Evolutionary conservation across 2,888 invertebrate species (phyloP), one percentile per base, ranked within the genome.

Genomic region (Heliconius charithonia): DNA sequence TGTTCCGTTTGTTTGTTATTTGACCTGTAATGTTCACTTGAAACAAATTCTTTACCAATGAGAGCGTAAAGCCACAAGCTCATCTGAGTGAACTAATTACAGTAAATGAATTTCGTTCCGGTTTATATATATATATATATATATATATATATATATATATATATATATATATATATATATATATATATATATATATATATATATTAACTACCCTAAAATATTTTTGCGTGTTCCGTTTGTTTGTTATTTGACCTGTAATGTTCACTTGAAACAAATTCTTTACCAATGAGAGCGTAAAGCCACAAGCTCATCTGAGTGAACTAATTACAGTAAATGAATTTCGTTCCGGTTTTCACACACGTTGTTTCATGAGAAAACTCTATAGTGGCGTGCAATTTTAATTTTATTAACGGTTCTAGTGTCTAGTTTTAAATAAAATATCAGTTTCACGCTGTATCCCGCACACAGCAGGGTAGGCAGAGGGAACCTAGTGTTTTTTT

Each of bases 31-130:
- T 29, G 32, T 13, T n/a, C 10, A 56, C 22, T 32, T 13, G 4
- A 56, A 27, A 56, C n/a, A 59, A 32, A 69, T 12, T 22, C 71
- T 59, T 59, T 72, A n/a, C 16, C n/a, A 59, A 45, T 69, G 41
- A 10, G 67, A 41, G 22, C n/a, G 10, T 67, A 69, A 25, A 29
- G 22, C 65, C 65, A 66, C 32, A 32, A 67, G 16, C 19, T 69
- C 69, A 25, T 45, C 67, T 45, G 69, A 69, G 12, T 69, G 69
- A 69, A 41, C 41, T 41, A 41, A 69, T 69, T 69, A 45, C 41
- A 41, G 41, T 25, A 41, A 69, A 45, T 69, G 25, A 69, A 69
- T 45, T 69, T 41, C 69, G 25, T 41, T 69, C 69, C 41, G 41
- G 41, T 25, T 41, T n/a, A n/a, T n/a, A n/a, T n/a, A n/a, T n/a